phyloP scores from a whole-genome alignment of 2,113 vertebrate genomes.

The Ginglymostoma cirratum region DNA sequence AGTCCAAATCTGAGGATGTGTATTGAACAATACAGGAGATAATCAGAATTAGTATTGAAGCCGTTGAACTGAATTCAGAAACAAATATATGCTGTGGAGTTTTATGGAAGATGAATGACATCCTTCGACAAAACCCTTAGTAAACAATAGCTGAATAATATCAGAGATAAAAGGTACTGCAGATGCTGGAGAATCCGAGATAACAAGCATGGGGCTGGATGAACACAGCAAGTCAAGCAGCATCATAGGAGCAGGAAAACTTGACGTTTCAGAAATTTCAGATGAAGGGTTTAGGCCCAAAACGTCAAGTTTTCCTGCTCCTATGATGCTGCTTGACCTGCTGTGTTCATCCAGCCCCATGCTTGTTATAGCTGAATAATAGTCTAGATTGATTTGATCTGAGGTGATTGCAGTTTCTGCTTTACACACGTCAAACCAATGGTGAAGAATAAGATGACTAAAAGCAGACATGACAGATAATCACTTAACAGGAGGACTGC shows the following conservation, averaged over 20 bases:
- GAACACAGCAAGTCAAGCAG: no score
- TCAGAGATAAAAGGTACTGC: no score
- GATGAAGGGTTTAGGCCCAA: no score
- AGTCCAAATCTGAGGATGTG: neutral
- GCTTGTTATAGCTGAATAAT: neutral
- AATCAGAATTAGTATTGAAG: neutral
- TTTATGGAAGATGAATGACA: neutral
- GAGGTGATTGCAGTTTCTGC: neutral
- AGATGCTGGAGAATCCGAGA: no score
- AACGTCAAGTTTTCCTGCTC: no score
- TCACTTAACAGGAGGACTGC: neutral
- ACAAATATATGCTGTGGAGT: neutral
- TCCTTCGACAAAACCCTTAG: neutral
- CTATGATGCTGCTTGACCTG: no score
- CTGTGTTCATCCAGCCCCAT: no score
- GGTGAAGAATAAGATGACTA: neutral
- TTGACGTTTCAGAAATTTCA: no score
- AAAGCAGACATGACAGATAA: constrained; percentile 8
- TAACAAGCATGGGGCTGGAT: no score
- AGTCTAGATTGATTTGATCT: neutral
- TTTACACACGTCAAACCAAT: neutral
- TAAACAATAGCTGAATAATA: neutral
- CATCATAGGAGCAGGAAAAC: no score
- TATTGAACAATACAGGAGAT: neutral
- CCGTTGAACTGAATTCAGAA: neutral